Evolutionary conservation across 2,113 vertebrate genomes (phyloP).

Genomic region (Percina caprodes): DNA sequence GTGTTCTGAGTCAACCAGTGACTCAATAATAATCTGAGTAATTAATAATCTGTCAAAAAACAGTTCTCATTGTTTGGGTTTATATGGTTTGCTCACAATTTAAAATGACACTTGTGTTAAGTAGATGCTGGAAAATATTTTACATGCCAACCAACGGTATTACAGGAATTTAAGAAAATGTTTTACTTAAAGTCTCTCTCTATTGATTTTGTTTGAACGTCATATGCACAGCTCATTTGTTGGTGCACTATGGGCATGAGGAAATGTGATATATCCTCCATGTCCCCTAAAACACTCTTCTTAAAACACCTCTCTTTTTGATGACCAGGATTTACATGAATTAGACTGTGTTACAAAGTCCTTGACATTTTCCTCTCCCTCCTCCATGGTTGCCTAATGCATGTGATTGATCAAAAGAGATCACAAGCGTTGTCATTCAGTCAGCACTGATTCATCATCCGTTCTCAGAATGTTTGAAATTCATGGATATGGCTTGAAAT

Average conservation of each 20-base stretch:
- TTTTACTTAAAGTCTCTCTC: conserved; percentile 28
- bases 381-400: conserved; percentile 29
- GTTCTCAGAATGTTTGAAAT: conserved; percentile 40
- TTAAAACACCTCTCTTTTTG: conserved; percentile 12
- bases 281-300: conserved; percentile 28
- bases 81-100: conserved; percentile 23
- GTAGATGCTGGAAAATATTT: conserved; percentile 35
- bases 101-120: conserved; percentile 42
- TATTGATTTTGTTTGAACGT: conserved; percentile 30
- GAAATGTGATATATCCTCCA: conserved; percentile 30
- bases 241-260: conserved; percentile 32
- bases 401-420: conserved; percentile 49
- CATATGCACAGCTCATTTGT: conserved; percentile 36
- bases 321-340: conserved; percentile 37
- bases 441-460: conserved; percentile 54
- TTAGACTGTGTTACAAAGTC: conserved; percentile 3
- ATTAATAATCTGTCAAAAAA: conserved; percentile 12
- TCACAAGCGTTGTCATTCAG: conserved; percentile 49
- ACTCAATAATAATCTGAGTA: too few species aligned
- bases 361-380: conserved; percentile 39
- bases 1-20: conserved; percentile 45
- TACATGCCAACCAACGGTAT: conserved; percentile 23
- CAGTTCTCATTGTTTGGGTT: conserved; percentile 38
- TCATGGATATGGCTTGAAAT: conserved; percentile 27
- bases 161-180: conserved; percentile 21